Percentiles rank a stretch among this genome's conserved stretches.
Conservation (phyloP, 1,140 invertebrate species). For the Drosophila asahinai region DNA sequence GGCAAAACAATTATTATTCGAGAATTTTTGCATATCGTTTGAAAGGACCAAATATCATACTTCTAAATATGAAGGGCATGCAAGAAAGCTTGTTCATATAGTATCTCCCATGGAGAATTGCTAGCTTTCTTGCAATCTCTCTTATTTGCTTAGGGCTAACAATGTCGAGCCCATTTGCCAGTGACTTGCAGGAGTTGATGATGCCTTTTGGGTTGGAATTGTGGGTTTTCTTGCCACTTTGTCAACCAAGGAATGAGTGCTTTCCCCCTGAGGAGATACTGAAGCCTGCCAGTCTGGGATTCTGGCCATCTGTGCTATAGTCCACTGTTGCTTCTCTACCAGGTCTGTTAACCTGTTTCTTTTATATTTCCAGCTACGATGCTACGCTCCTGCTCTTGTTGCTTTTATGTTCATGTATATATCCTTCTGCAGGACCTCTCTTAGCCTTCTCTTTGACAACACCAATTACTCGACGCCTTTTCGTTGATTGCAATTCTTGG, state of each 20-base stretch:
- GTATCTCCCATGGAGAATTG: background rate
- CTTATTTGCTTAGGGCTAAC: constrained; percentile 36
- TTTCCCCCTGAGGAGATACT: constrained; percentile 13
- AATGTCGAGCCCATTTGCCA: constrained; percentile 50
- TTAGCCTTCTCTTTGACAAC: constrained; percentile 15
- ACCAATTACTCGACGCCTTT: constrained; percentile 66
- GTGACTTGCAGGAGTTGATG: constrained; percentile 41
- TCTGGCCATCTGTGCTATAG: constrained; percentile 6
- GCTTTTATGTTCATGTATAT: constrained; percentile 4
- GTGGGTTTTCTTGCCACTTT: constrained; percentile 22
- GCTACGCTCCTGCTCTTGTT: constrained; percentile 19
- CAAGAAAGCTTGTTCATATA: background rate
- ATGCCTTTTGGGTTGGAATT: constrained; percentile 14
- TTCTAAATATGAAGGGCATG: background rate
- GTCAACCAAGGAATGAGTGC: constrained; percentile 6
- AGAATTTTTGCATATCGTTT: no score
- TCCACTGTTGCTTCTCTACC: constrained; percentile 51
- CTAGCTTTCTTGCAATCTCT: constrained; percentile 2
- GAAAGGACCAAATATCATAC: background rate
- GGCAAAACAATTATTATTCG: background rate
- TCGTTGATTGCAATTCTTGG: constrained; percentile 48
- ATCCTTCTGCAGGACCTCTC: background rate
- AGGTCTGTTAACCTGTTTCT: constrained; percentile 11
- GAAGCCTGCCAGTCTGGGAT: constrained; percentile 15
- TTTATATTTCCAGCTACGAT: background rate